phyloP scores from a whole-genome alignment of 2,113 vertebrate species.

The Strix uralensis region DNA sequence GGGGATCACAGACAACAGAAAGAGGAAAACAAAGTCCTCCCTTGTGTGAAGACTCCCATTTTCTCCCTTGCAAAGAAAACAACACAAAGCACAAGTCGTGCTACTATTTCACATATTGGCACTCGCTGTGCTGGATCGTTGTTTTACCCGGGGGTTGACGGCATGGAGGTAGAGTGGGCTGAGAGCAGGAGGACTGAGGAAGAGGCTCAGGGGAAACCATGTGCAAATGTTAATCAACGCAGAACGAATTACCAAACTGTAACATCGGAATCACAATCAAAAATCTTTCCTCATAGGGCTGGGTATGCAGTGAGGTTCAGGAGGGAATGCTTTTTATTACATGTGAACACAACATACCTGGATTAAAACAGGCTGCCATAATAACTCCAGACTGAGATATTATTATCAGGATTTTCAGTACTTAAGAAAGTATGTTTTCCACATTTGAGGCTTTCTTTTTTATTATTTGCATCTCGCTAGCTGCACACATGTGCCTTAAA shows the following conservation, averaged over 20 bases:
- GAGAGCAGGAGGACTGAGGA: neutral
- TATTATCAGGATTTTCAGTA: neutral
- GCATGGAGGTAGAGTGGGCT: neutral
- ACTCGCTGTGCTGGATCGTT: neutral
- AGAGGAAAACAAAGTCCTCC: constrained; percentile 35
- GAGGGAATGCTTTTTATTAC: neutral
- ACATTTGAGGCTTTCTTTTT: neutral
- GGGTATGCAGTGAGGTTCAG: neutral
- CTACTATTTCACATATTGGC: neutral
- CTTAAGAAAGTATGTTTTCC: neutral
- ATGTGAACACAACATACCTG: neutral
- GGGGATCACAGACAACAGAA: constrained; percentile 51
- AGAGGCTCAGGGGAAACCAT: neutral
- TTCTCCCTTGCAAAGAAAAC: constrained; percentile 2
- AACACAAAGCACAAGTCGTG: neutral
- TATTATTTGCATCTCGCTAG: neutral
- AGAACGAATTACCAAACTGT: neutral
- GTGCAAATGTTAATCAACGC: neutral
- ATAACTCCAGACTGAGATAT: neutral
- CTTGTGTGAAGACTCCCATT: constrained; percentile 43
- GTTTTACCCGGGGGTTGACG: accelerated
- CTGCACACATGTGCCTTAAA: neutral
- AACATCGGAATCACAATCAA: neutral
- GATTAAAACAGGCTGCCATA: neutral
- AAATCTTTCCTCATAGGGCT: neutral